Evolutionary conservation across 2,113 vertebrate genomes (phyloP).

Genomic region (Promerops cafer): DNA sequence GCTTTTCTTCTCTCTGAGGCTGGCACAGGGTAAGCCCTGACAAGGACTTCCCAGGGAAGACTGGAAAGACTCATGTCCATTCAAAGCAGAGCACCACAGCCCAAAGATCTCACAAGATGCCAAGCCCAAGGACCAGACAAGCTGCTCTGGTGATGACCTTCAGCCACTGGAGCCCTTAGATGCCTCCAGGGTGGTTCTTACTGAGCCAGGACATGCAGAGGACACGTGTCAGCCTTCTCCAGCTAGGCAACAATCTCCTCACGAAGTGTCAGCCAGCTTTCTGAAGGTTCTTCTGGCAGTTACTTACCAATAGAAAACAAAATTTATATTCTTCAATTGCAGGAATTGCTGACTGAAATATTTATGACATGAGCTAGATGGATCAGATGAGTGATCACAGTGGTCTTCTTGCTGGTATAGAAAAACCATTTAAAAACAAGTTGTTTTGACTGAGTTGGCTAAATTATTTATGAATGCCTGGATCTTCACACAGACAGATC

Average conservation of each 20-base stretch:
- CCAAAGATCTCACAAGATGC: neutral
- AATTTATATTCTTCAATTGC: neutral
- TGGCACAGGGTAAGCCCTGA: rapidly evolving
- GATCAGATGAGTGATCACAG: neutral
- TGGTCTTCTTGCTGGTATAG: neutral
- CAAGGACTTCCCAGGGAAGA: neutral
- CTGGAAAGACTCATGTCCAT: neutral
- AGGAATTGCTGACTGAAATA: neutral
- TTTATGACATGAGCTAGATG: neutral
- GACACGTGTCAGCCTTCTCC: neutral
- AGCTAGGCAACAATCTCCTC: neutral
- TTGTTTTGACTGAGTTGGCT: neutral
- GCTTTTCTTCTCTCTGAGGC: neutral
- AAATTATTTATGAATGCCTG: neutral
- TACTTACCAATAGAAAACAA: neutral
- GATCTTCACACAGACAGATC: neutral
- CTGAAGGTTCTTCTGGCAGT: neutral
- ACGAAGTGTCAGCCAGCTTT: neutral
- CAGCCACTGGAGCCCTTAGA: neutral
- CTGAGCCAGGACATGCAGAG: neutral
- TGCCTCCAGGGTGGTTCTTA: neutral
- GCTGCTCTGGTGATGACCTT: neutral
- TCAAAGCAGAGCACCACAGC: neutral
- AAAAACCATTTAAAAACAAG: neutral
- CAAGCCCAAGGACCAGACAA: neutral